These are phyloP conservation scores for Oryzias curvinotus DNA, from an alignment of 2,113 vertebrate genomes.

Conservation along the genomic window DNA sequence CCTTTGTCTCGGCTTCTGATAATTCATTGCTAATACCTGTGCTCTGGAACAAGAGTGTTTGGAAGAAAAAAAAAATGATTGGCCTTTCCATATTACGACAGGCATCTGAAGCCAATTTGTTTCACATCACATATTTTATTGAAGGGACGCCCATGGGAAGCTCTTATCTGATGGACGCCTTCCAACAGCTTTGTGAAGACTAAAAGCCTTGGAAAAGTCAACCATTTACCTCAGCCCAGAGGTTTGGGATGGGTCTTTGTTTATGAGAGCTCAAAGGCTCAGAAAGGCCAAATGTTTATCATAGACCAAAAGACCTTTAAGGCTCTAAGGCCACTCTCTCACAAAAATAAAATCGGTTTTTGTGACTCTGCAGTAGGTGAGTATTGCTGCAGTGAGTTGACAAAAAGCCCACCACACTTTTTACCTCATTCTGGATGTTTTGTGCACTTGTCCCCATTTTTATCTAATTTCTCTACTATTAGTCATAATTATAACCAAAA, in stretches of 20 bases:
- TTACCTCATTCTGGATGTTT: constrained; percentile 25
- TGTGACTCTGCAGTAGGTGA: constrained; percentile 62
- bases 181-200: constrained; percentile 79
- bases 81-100: constrained; percentile 61
- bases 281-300: constrained; percentile 78
- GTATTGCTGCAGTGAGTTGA: constrained; percentile 58
- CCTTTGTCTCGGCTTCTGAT: constrained; percentile 14
- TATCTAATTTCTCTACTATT: not conserved
- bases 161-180: constrained; percentile 76
- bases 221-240: constrained; percentile 75
- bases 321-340: constrained; percentile 77
- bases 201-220: constrained; percentile 78
- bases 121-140: constrained; percentile 68
- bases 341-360: constrained; percentile 68
- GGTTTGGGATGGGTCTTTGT: constrained; percentile 74
- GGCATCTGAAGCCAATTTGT: constrained; percentile 71
- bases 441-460: constrained; percentile 10
- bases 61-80: constrained; percentile 47
- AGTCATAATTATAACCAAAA: no score
- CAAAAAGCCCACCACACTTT: constrained; percentile 50
- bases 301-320: constrained; percentile 76
- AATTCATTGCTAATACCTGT: constrained; percentile 30
- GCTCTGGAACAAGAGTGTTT: constrained; percentile 28
- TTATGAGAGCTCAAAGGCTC: constrained; percentile 74
- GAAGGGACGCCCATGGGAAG: constrained; percentile 71